Base-by-base conservation (phyloP, 53 echinoderm and acorn worm species). In the Mesocentrotus franciscanus region DNA sequence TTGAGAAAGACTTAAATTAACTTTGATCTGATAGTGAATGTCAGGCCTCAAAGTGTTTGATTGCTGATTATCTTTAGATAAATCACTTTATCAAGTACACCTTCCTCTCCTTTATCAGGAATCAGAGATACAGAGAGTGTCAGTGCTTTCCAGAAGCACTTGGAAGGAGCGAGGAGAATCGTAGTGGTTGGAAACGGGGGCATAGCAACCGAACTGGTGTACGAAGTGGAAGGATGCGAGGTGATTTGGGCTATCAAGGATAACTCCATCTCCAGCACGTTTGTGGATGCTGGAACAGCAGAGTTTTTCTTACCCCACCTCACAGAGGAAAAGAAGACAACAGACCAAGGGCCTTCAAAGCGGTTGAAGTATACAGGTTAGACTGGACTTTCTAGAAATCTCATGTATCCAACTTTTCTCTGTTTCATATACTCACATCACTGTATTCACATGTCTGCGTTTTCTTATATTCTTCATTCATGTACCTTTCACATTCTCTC, bases 71-170 rank as follows among this genome's bases (percentile, higher is more conserved):
- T 42, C 8, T 83, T 20, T 42, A 11, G 17, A 17, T 17, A 34
- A 32, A 34, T 34, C 32, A 30, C 27, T 83, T 83, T 83, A 36
- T 11, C 83, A 83, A 20, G 5, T 68, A 5, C 68, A 68, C 74
- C 10, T 32, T 74, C 6, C 49, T 32, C 29, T 12, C 32, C 14
- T 2, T 13, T 2, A n/a, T 26, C 85, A 94, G 94, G 94, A 30
- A 98, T 99, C 49, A 90, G 99, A 83, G 99, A 99, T 95, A 99
- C 99, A 4, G 99, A 99, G 78, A 99, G 98, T 61, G 98, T 99
- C 20, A 87, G 95, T 10, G 95, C 95, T 3, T 99, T 99, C 56
- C 99, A 99, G 95, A 79, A 93, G 68, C 97, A 97, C 87, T 94
- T 99, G 56, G 79, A 95, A 18, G 97, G 97, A 62, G 98, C 99